Evolutionary conservation across 2,113 vertebrate species (phyloP).

Genomic region (Plecotus auritus): DNA sequence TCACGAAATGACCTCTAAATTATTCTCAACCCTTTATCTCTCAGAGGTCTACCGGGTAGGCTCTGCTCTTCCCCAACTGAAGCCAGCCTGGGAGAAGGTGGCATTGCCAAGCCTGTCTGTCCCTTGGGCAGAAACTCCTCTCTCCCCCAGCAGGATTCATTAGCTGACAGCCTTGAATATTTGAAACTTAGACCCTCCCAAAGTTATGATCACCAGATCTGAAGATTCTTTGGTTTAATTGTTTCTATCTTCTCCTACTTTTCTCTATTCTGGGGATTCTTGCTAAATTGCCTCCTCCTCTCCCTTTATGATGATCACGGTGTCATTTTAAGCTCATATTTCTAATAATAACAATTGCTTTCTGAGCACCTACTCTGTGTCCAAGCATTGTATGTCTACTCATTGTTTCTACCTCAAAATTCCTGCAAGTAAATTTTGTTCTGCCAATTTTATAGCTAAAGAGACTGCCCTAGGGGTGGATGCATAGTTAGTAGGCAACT

Average conservation of each 20-base stretch:
- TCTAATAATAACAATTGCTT: background rate
- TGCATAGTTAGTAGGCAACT: background rate
- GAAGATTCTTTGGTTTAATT: background rate
- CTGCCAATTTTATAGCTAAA: background rate
- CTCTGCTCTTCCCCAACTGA: background rate
- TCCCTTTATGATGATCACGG: accelerated
- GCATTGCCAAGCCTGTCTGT: accelerated
- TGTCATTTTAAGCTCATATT: background rate
- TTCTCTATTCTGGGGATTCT: background rate
- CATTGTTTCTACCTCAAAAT: background rate
- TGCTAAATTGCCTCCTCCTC: background rate
- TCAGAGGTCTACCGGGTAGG: accelerated
- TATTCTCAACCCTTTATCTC: background rate
- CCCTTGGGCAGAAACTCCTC: background rate
- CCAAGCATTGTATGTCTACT: background rate
- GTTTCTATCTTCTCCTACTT: background rate
- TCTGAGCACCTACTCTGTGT: background rate
- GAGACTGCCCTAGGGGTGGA: background rate
- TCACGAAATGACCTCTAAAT: too few relatives aligned
- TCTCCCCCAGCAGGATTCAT: background rate
- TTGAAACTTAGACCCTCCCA: background rate
- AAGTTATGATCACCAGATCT: background rate
- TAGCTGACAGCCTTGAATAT: background rate
- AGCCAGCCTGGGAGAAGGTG: background rate
- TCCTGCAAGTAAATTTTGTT: background rate